Evolutionary conservation across 2,888 invertebrate genomes (phyloP), one percentile per base, ranked within the genome.

Genomic region (Mechanitis messenoides): DNA sequence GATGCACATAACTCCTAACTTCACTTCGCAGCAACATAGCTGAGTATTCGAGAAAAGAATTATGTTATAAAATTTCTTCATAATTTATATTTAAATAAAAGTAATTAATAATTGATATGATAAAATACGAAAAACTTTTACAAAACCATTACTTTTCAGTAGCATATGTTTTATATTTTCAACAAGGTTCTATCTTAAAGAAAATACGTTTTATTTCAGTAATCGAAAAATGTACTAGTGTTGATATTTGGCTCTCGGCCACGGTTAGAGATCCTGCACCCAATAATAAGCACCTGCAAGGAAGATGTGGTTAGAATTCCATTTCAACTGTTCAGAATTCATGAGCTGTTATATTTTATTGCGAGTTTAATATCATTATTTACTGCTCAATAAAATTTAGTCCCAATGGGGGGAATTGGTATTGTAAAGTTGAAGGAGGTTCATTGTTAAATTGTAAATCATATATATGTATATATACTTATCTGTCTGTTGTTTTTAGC

Each of bases 211-310:
- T 54, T 73, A 71, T 73, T 73, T 64, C 68, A 61, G 62, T 70
- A 71, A 72, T 71, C 63, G 70, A 66, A 63, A 68, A 68, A 59
- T 64, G 53, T 56, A 70, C 70, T 65, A 56, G 67, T 69, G 73
- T 73, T 71, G 73, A 72, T 78, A 74, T 78, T 78, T 83, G 81
- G 82, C 83, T 65, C 69, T 57, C 64, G 58, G 76, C 79, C 81
- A 77, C 70, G 68, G 67, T 70, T 71, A 71, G 69, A 68, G 68
- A 69, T 72, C 66, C 68, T 61, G 66, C 65, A 63, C 67, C 69
- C 63, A 66, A 70, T 69, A 73, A 72, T 74, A 71, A 74, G 72
- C 69, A 74, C 74, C 74, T 72, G 74, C 71, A 71, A 73, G 71
- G 64, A 64, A 62, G 55, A 60, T 66, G 66, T 53, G 64, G 58